Conservation (phyloP, 1,140 invertebrate species). For the Apis cerana region DNA sequence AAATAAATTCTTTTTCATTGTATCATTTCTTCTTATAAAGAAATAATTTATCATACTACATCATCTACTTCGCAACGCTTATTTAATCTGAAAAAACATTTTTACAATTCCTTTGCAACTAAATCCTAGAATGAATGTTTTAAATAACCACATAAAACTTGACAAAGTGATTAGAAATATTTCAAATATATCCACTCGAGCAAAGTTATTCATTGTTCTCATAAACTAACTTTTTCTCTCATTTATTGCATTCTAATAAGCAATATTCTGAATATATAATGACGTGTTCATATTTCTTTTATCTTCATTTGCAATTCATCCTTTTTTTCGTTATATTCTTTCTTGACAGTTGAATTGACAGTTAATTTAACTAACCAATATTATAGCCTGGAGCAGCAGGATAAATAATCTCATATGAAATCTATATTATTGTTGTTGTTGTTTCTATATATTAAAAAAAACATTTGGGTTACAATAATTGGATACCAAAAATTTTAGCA, state of each 20-base stretch:
- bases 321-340: conserved; percentile 7
- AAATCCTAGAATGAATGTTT: no score
- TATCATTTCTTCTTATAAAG: no score
- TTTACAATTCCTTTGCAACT: no score
- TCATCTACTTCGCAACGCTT: no score
- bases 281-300: not conserved
- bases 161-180: conserved; percentile 9
- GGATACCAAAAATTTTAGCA: conserved; percentile 1
- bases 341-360: not conserved
- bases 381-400: not conserved
- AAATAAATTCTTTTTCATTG: no score
- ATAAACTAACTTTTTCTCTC: not conserved
- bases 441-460: no score
- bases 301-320: not conserved
- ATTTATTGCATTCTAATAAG: not conserved
- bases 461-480: conserved; percentile 27
- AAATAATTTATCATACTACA: no score
- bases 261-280: not conserved
- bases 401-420: conserved; percentile 4
- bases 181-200: not conserved
- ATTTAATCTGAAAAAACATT: no score
- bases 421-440: no score
- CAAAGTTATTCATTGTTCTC: not conserved
- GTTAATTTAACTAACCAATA: not conserved
- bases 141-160: not conserved